phyloP scores from a whole-genome alignment of 2,113 vertebrate species.

The Oxyruncus cristatus region DNA sequence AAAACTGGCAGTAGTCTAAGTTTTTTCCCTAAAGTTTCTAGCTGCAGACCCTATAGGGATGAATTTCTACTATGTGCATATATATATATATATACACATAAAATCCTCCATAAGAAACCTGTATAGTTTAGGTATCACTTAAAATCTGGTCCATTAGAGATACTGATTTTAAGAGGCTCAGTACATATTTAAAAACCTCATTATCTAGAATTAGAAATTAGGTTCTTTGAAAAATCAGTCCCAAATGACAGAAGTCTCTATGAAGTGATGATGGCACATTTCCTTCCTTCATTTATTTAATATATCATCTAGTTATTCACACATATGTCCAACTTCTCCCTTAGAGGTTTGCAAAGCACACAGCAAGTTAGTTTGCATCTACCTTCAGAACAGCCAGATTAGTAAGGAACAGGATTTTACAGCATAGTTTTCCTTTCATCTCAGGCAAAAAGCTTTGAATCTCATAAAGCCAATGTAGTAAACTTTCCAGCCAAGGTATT shows the following conservation, averaged over 20 bases:
- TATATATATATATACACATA: neutral
- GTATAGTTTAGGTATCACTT: neutral
- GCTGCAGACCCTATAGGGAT: neutral
- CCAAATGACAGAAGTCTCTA: neutral
- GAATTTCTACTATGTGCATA: neutral
- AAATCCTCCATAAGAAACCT: neutral
- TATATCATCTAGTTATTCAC: neutral
- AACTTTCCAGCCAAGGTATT: slow-evolving; percentile 45
- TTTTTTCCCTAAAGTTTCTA: neutral
- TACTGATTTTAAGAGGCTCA: neutral
- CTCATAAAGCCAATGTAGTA: slow-evolving; percentile 24
- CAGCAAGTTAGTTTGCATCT: neutral
- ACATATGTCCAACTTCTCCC: neutral
- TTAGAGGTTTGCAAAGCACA: neutral
- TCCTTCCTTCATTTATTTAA: neutral
- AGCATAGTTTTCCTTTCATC: slow-evolving; percentile 29
- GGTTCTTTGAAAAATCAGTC: neutral
- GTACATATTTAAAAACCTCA: neutral
- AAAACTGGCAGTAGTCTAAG: neutral
- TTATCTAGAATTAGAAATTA: neutral
- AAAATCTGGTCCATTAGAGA: neutral
- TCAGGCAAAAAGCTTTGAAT: slow-evolving; percentile 39
- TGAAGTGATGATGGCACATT: neutral
- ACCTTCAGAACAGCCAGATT: neutral
- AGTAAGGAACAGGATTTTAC: slow-evolving; percentile 4